phyloP scores from a whole-genome alignment of 2,888 invertebrate species.

The Argyresthia albistria region DNA sequence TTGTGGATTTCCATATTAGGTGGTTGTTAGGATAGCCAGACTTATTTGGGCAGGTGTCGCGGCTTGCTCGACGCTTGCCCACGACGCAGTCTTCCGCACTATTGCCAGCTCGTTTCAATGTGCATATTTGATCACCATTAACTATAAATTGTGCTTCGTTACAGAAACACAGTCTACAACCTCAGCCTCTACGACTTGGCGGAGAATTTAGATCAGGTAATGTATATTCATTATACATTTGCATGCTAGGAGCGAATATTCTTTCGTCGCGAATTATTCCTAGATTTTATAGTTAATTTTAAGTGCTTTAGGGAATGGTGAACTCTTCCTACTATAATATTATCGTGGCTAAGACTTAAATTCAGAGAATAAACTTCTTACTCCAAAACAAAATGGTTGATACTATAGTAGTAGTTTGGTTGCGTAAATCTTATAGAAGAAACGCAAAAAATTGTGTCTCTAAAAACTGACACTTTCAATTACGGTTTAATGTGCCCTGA shows the following conservation, averaged over 20 bases:
- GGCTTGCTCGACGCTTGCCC: background rate
- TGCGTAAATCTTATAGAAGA: conserved; percentile 1
- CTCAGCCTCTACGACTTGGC: conserved; percentile 88
- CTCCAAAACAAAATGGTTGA: no score
- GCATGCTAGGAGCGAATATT: conserved; percentile 9
- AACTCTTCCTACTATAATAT: no score
- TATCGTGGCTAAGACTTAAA: no score
- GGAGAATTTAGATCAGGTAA: conserved; percentile 82
- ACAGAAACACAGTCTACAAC: conserved; percentile 92
- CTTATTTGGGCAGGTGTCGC: conserved; percentile 17
- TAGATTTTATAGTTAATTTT: no score
- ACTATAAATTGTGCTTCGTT: conserved; percentile 31
- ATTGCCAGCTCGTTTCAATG: conserved; percentile 13
- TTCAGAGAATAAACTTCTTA: no score
- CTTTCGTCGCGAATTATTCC: conserved; percentile 2
- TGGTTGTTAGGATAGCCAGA: conserved; percentile 13
- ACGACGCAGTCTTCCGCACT: conserved; percentile 7
- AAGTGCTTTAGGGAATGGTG: no score
- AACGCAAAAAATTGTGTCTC: background rate
- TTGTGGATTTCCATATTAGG: conserved; percentile 16
- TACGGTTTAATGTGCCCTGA: conserved; percentile 1
- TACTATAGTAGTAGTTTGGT: no score
- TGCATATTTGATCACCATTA: conserved; percentile 17
- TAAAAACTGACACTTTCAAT: conserved; percentile 5
- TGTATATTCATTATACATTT: conserved; percentile 19